These are phyloP conservation scores for Eulemur albifrons DNA, from an alignment of 2,797 vertebrate species.

Conservation along the genomic window DNA sequence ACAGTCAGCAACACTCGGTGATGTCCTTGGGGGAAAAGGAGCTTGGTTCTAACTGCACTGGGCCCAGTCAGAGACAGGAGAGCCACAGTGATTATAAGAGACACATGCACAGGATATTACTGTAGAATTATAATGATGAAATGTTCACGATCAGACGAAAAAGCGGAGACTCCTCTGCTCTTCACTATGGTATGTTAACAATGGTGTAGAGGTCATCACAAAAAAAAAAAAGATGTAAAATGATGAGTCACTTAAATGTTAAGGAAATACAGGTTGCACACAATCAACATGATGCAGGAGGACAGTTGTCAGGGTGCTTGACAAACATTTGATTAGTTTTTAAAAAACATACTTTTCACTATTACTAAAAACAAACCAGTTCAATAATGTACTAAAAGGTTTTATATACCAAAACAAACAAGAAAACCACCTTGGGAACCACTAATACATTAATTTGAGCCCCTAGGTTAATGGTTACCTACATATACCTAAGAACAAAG, in stretches of 20 bases:
- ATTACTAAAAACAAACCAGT: background rate
- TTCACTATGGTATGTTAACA: fast-evolving
- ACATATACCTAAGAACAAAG: background rate
- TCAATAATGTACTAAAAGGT: background rate
- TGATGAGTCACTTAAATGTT: background rate
- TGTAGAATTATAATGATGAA: fast-evolving
- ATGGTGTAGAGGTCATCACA: fast-evolving
- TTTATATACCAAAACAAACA: background rate
- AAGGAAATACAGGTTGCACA: too few species aligned
- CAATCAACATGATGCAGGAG: background rate
- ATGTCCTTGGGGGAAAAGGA: fast-evolving
- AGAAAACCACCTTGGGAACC: background rate
- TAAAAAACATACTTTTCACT: background rate
- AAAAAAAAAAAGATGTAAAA: fast-evolving
- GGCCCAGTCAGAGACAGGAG: too few species aligned
- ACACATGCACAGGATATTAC: fast-evolving
- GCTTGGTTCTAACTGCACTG: fast-evolving
- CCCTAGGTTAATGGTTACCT: background rate
- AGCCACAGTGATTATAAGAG: fast-evolving
- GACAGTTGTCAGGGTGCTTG: background rate
- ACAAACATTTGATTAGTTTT: background rate
- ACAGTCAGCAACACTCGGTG: fast-evolving
- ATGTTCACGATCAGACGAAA: too few species aligned
- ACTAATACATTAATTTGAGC: fast-evolving
- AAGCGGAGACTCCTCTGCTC: background rate